Evolutionary conservation across 2,888 invertebrate species (phyloP).

Genomic region (Acanthosepion pharaonis): DNA sequence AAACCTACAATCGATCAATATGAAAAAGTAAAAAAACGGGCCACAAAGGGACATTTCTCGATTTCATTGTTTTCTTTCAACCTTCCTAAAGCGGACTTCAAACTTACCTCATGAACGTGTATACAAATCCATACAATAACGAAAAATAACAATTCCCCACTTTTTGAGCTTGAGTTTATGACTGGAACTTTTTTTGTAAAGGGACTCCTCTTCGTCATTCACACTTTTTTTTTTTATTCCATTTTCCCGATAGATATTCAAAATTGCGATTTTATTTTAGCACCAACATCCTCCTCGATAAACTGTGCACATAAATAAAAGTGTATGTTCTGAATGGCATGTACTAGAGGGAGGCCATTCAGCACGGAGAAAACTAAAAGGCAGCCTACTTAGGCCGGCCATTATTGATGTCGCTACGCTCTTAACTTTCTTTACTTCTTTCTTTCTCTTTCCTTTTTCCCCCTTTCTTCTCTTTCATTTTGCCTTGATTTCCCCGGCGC

Average conservation of each 20-base stretch:
- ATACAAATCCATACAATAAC: not conserved
- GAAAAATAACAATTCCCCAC: constrained; percentile 4
- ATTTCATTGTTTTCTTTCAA: not conserved
- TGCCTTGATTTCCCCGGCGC: not conserved
- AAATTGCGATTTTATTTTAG: not conserved
- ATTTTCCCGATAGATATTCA: not conserved
- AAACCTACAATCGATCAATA: not conserved
- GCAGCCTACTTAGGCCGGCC: not conserved
- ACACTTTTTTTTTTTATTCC: not conserved
- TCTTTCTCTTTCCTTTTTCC: not conserved
- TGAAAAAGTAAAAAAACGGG: not conserved
- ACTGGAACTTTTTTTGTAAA: not conserved
- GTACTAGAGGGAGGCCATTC: not conserved
- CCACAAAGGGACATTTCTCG: not conserved
- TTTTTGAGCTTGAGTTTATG: not conserved
- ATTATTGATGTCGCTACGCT: not conserved
- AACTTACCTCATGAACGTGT: not conserved
- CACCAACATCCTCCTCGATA: not conserved
- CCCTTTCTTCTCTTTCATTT: not conserved
- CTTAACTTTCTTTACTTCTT: not conserved
- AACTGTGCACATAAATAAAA: too few species aligned
- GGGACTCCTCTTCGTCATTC: not conserved
- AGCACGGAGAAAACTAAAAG: not conserved
- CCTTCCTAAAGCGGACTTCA: not conserved
- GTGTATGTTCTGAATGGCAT: not conserved